A percentile compares a stretch with the other conserved stretches of the same genome.
Conservation (phyloP, 2,888 invertebrate genomes). For the Monochamus alternatus region DNA sequence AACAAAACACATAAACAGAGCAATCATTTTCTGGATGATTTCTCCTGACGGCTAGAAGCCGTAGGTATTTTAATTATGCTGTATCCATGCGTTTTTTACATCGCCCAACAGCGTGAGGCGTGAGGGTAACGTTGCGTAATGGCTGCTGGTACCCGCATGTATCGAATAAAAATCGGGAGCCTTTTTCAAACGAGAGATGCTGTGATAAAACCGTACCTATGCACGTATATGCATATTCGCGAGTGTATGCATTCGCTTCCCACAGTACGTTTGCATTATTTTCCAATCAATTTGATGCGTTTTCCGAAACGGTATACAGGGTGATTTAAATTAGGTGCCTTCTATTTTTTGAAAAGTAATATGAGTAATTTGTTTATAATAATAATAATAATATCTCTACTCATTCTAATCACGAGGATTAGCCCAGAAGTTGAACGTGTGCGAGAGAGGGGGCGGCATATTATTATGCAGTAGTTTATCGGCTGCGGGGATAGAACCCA, state of each 20-base stretch:
- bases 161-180: conserved; percentile 1
- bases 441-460: too few relatives aligned
- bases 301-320: too few relatives aligned
- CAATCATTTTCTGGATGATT: conserved; percentile 18
- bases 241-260: not conserved
- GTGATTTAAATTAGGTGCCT: too few relatives aligned
- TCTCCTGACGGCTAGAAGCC: conserved; percentile 13
- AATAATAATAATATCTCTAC: too few relatives aligned
- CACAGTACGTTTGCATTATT: not conserved
- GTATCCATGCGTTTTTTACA: conserved; percentile 1
- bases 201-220: not conserved
- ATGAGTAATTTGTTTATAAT: too few relatives aligned
- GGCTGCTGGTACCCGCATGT: conserved; percentile 30
- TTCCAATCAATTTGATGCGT: too few relatives aligned
- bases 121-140: conserved; percentile 19
- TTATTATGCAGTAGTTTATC: too few relatives aligned
- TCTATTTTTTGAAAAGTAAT: too few relatives aligned
- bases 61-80: conserved; percentile 26
- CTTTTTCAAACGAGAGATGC: not conserved
- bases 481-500: too few relatives aligned
- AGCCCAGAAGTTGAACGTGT: too few relatives aligned
- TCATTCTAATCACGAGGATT: too few relatives aligned
- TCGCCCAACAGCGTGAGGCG: not conserved
- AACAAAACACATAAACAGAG: conserved; percentile 1
- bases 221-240: conserved; percentile 1